phyloP scores from a whole-genome alignment of 2,888 invertebrate genomes.

The Sycophila texana region DNA sequence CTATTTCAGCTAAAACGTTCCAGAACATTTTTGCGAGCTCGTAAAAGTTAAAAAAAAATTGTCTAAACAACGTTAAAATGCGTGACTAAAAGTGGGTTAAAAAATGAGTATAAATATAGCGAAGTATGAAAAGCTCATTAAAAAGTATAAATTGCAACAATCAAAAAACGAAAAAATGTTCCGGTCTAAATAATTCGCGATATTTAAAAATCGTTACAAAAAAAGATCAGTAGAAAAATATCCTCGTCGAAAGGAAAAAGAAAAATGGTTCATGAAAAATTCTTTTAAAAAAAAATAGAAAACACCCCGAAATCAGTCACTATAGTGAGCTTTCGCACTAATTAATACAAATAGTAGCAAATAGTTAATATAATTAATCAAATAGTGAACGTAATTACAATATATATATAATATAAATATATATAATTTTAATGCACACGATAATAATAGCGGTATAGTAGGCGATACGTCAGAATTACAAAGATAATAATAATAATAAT shows the following conservation, averaged over 20 bases:
- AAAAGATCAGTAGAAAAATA: too few species aligned
- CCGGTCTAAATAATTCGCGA: too few species aligned
- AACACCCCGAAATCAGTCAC: constrained; percentile 44
- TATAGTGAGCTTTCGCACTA: constrained; percentile 28
- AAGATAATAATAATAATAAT: constrained; percentile 58
- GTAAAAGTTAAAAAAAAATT: too few species aligned
- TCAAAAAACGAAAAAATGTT: too few species aligned
- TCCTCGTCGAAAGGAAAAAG: background rate
- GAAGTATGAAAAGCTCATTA: too few species aligned
- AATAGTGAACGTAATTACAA: constrained; percentile 43
- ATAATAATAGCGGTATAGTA: constrained; percentile 33
- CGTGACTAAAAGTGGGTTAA: too few species aligned
- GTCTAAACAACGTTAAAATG: too few species aligned
- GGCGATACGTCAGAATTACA: constrained; percentile 11
- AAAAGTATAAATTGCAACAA: too few species aligned
- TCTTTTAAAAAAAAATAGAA: background rate
- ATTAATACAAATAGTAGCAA: constrained; percentile 45
- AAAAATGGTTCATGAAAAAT: constrained; percentile 7
- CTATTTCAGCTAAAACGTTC: background rate
- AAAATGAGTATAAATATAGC: too few species aligned
- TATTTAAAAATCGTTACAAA: too few species aligned
- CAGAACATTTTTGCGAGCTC: background rate
- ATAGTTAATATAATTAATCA: constrained; percentile 36
- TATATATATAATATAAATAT: constrained; percentile 28
- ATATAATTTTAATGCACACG: constrained; percentile 41